Percentiles rank a stretch among this genome's conserved stretches.
Conservation (phyloP, 2,113 vertebrate genomes). For the Psilopogon haemacephalus region DNA sequence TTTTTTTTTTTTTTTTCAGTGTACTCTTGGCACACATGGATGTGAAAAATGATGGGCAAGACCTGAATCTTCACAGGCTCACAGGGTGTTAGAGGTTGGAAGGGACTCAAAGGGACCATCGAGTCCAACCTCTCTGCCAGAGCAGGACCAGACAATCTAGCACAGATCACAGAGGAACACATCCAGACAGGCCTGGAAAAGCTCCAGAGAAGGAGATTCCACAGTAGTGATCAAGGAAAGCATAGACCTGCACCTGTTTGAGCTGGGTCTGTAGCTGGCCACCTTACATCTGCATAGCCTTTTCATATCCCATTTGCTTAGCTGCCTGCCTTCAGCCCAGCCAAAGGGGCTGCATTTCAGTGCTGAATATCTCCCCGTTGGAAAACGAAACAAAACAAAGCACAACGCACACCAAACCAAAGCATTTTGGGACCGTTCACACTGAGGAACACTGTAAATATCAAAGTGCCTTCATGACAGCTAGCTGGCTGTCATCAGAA, state of each 20-base stretch:
- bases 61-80: neutral
- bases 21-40: neutral
- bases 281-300: neutral
- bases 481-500: slow-evolving; percentile 35
- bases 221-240: neutral
- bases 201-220: too few relatives aligned
- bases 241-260: neutral
- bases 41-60: neutral
- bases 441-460: slow-evolving; percentile 35
- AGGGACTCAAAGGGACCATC: too few relatives aligned
- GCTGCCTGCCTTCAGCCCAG: neutral
- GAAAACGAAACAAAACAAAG: neutral
- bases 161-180: too few relatives aligned
- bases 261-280: too few relatives aligned
- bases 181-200: too few relatives aligned
- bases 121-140: too few relatives aligned
- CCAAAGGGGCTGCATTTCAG: neutral
- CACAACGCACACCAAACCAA: neutral
- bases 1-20: neutral
- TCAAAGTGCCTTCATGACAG: slow-evolving; percentile 40
- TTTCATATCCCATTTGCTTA: neutral
- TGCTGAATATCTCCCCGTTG: neutral
- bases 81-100: too few relatives aligned
- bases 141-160: too few relatives aligned
- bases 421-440: slow-evolving; percentile 25